Evolutionary conservation across 2,113 vertebrate genomes (phyloP).

Genomic region (Vidua chalybeata): DNA sequence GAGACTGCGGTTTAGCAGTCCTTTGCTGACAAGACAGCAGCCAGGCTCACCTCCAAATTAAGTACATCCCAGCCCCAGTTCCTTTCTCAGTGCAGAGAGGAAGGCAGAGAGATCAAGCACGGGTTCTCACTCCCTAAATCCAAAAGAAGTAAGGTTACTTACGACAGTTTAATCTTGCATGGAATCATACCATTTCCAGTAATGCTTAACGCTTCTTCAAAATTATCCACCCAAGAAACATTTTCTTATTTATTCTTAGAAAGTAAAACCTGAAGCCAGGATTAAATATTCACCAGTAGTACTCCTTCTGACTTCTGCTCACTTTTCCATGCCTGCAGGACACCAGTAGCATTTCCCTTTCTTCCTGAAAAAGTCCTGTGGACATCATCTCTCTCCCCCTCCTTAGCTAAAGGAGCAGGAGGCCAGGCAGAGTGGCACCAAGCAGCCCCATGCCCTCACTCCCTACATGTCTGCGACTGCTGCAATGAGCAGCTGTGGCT

Average conservation of each 20-base stretch:
- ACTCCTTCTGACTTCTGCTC: neutral
- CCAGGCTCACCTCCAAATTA: neutral
- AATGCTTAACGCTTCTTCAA: neutral
- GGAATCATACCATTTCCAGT: neutral
- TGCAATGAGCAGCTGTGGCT: neutral
- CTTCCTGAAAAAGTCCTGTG: neutral
- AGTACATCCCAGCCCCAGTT: neutral
- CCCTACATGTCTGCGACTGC: rapidly evolving
- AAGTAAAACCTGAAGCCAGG: neutral
- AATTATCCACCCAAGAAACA: neutral
- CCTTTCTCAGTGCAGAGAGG: neutral
- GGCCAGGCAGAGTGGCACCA: rapidly evolving
- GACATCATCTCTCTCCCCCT: neutral
- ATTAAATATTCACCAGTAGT: neutral
- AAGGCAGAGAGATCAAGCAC: neutral
- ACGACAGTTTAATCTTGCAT: neutral
- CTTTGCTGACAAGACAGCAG: neutral
- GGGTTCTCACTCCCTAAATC: neutral
- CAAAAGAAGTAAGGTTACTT: neutral
- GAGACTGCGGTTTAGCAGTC: neutral
- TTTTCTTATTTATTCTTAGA: neutral
- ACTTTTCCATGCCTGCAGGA: neutral
- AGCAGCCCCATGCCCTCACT: neutral
- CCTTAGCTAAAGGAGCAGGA: rapidly evolving
- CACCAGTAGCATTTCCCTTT: neutral